Percentiles rank a stretch among this genome's conserved stretches.
Evolutionary conservation across 1,140 invertebrate species (phyloP).

Genomic region (Ganaspis sp.): DNA sequence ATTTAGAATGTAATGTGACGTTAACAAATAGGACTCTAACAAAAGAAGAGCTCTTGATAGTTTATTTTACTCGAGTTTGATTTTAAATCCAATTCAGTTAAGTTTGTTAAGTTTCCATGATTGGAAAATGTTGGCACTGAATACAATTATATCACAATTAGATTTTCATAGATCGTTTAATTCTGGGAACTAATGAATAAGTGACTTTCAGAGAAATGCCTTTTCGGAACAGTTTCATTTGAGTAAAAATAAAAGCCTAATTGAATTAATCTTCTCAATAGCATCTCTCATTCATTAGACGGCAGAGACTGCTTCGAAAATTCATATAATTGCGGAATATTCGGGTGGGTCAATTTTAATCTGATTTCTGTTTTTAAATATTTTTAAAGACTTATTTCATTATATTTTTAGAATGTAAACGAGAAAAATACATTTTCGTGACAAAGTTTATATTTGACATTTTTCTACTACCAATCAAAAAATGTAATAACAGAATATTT

Average conservation of each 20-base stretch:
- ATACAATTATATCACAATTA: conserved; percentile 2
- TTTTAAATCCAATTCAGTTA: background rate
- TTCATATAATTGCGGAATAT: too few species aligned
- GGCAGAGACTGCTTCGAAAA: background rate
- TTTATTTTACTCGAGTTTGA: background rate
- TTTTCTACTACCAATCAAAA: too few species aligned
- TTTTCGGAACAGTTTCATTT: background rate
- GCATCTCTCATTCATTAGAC: too few species aligned
- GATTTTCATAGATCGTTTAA: conserved; percentile 7
- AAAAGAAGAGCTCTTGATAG: background rate
- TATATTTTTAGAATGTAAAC: too few species aligned
- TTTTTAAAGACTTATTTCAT: too few species aligned
- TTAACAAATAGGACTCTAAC: background rate
- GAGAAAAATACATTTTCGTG: too few species aligned
- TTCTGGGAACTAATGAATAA: background rate
- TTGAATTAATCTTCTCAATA: background rate
- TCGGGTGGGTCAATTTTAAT: too few species aligned
- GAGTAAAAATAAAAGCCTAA: background rate
- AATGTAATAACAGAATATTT: too few species aligned
- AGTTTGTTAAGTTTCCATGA: background rate
- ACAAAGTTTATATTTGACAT: too few species aligned
- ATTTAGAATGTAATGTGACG: background rate
- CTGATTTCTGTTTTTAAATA: too few species aligned
- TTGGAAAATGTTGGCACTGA: background rate
- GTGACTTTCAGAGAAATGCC: background rate